These are phyloP conservation scores for Penaeus vannamei DNA, from an alignment of 1,140 invertebrate genomes.

Conservation along the genomic window DNA sequence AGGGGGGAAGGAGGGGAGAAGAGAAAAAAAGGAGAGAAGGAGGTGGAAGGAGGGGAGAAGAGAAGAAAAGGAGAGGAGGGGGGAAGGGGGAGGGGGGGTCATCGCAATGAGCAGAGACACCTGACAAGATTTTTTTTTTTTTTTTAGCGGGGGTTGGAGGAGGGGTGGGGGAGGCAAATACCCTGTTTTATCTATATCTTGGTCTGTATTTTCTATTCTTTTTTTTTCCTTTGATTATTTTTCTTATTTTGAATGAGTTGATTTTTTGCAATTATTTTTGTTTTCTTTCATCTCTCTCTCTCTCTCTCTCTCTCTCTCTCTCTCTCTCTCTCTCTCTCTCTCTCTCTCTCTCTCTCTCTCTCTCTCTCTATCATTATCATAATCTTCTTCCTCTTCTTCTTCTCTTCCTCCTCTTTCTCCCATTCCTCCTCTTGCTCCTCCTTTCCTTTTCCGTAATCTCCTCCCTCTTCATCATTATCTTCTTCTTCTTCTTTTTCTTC, in stretches of 20 bases:
- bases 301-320: neutral
- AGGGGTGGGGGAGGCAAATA: neutral
- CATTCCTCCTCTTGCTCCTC: neutral
- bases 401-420: too few relatives aligned
- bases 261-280: too few relatives aligned
- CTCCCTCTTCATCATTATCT: neutral
- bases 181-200: neutral
- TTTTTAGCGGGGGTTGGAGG: neutral
- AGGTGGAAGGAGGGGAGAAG: neutral
- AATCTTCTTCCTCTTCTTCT: neutral
- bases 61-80: neutral
- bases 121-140: neutral
- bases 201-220: too few relatives aligned
- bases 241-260: too few relatives aligned
- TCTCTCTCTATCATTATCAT: neutral
- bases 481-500: too few relatives aligned
- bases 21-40: too few relatives aligned
- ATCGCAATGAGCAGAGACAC: neutral
- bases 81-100: neutral
- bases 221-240: too few relatives aligned
- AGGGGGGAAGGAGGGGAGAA: too few relatives aligned
- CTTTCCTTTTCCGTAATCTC: too few relatives aligned
- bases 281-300: too few relatives aligned
- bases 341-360: neutral
- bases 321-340: neutral